Evolutionary conservation across 92 coral and sea anemone species (phyloP), one percentile per base, ranked within the genome.

Genomic region (Palythoa grandis): DNA sequence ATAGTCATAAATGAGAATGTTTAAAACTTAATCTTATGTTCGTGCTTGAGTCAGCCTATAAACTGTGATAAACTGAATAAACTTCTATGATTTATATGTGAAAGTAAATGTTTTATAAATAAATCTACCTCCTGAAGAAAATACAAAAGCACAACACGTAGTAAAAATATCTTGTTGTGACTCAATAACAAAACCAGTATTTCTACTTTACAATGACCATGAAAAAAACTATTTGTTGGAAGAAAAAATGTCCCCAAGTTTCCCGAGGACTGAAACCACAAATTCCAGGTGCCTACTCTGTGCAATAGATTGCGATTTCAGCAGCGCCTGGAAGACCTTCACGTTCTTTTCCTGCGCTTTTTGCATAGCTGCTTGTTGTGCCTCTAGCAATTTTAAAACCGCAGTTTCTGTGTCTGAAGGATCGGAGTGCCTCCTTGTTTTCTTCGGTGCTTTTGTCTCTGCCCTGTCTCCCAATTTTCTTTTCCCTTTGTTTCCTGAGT

Each of bases 261-360:
- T 63, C 29, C 69, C 69, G 11, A 63, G 35, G 69, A 63, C 89
- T 70, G 89, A 87, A 56, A 78, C 86, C 24, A 50, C 79, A 35
- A 87, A 87, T 77, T 87, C 86, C 71, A 78, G 89, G 79, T 87
- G 86, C 71, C 57, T 72, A 70, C 63, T 73, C 79, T 86, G 84
- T 58, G 71, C 77, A 79, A n/a, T 11, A 11, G 61, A 54, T 8
- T 54, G 13, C 10, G 61, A 54, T 54, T 54, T 61, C 16, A 61
- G 73, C 69, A 68, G 57, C 25, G 82, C 82, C 72, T 87, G 50
- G 52, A 82, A 79, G 74, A 87, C 75, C 67, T 86, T 53, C 56
- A 3, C 24, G 48, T 43, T 3, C 48, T 43, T 43, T 43, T 1
- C 48, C 48, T 43, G 70, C 87, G 80, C 65, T 82, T 54, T 87